Evolutionary conservation across 2,113 vertebrate genomes (phyloP).

Genomic region (Rattus rattus): DNA sequence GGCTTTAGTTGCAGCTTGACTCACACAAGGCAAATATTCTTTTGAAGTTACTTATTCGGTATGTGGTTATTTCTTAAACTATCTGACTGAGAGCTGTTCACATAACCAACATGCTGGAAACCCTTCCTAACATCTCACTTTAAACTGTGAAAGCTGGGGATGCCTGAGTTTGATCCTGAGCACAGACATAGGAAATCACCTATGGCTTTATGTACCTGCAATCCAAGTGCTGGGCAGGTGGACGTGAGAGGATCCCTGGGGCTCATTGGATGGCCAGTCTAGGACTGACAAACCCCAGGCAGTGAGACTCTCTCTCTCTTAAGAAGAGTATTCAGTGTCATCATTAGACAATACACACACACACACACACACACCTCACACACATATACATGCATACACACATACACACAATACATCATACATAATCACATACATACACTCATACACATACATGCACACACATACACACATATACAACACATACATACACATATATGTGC

Average conservation of each 20-base stretch:
- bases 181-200: neutral
- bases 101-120: neutral
- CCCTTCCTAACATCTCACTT: neutral
- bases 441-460: neutral
- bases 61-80: slow-evolving; percentile 48
- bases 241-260: too few relatives aligned
- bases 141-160: neutral
- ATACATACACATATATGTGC: too few relatives aligned
- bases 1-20: neutral
- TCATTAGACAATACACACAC: neutral
- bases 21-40: slow-evolving; percentile 7
- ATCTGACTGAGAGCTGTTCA: neutral
- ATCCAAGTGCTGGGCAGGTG: neutral
- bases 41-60: neutral
- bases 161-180: neutral
- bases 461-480: neutral
- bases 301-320: neutral
- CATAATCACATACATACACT: neutral
- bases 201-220: neutral
- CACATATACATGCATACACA: too few relatives aligned
- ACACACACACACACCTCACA: too few relatives aligned
- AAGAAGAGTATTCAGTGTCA: neutral
- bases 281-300: neutral
- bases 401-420: too few relatives aligned
- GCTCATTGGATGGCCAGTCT: neutral